Conservation (phyloP, 2,888 invertebrate genomes). For the Phalera bucephala region DNA sequence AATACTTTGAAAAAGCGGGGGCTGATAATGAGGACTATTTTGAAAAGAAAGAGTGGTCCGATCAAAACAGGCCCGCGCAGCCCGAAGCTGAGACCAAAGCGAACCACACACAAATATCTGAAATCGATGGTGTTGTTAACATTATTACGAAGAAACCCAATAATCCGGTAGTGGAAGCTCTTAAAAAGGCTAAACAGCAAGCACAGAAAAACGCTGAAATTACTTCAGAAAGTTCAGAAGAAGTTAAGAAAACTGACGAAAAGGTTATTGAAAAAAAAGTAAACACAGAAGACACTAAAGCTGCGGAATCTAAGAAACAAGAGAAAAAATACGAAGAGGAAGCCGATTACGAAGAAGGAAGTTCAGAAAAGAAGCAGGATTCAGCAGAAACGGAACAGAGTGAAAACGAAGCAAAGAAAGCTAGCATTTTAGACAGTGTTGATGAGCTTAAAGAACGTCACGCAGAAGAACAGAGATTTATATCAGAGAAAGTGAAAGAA, state of each 20-base stretch:
- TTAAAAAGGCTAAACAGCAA: constrained; percentile 19
- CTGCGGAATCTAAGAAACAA: constrained; percentile 1
- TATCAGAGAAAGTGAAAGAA: constrained; percentile 64
- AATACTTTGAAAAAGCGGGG: constrained; percentile 61
- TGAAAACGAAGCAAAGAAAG: constrained; percentile 64
- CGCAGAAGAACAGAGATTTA: constrained; percentile 58
- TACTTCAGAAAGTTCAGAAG: constrained; percentile 10
- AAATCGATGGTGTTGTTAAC: constrained; percentile 64
- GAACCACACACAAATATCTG: constrained; percentile 50
- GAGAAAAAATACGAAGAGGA: constrained; percentile 36
- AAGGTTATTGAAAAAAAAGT: constrained; percentile 11
- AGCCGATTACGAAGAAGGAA: constrained; percentile 47
- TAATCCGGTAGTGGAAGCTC: constrained; percentile 34
- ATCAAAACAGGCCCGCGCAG: constrained; percentile 43
- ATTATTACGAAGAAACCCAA: constrained; percentile 50
- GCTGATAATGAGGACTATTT: constrained; percentile 64
- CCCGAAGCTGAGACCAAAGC: constrained; percentile 17
- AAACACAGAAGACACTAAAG: constrained; percentile 1
- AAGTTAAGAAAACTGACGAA: constrained; percentile 14
- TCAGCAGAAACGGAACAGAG: constrained; percentile 44
- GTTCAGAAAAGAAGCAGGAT: constrained; percentile 35
- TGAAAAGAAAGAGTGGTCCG: constrained; percentile 73
- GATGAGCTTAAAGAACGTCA: constrained; percentile 69
- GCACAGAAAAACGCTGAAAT: constrained; percentile 10
- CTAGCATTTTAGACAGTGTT: constrained; percentile 60